Conservation (phyloP, 2,113 vertebrate species). For the Phrynocephalus versicolor region DNA sequence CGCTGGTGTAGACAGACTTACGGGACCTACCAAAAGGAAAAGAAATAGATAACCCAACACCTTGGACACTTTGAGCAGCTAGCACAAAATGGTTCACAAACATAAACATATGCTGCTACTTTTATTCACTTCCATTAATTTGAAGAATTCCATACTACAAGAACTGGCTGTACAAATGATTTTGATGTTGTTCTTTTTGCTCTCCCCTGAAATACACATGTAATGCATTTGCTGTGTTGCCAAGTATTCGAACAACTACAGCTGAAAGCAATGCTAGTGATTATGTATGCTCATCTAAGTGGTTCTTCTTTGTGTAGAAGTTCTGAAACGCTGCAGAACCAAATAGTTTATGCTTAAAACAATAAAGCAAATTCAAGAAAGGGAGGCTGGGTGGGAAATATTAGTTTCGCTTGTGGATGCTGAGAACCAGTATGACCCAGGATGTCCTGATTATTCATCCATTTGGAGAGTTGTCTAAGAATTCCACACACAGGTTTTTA, state of each 20-base stretch:
- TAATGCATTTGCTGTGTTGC: conserved; percentile 54
- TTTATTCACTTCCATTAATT: conserved; percentile 14
- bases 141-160: neutral
- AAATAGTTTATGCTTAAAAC: neutral
- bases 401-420: conserved; percentile 25
- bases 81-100: neutral
- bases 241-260: conserved; percentile 29
- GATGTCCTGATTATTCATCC: conserved; percentile 14
- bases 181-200: neutral
- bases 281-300: conserved; percentile 36
- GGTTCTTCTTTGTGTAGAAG: neutral
- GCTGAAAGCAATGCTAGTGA: conserved; percentile 45
- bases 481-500: conserved; percentile 30
- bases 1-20: conserved; percentile 88
- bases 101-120: neutral
- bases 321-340: conserved; percentile 29
- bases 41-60: conserved; percentile 37
- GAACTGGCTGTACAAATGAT: conserved; percentile 36
- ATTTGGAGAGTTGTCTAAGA: conserved; percentile 40
- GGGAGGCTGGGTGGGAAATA: conserved; percentile 15
- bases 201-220: conserved; percentile 41
- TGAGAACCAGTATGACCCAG: conserved; percentile 45
- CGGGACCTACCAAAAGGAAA: conserved; percentile 83
- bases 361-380: fast-evolving
- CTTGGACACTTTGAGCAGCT: conserved; percentile 14